Evolutionary conservation across 2,888 invertebrate genomes (phyloP).

Genomic region (Oegoconia quadripuncta): DNA sequence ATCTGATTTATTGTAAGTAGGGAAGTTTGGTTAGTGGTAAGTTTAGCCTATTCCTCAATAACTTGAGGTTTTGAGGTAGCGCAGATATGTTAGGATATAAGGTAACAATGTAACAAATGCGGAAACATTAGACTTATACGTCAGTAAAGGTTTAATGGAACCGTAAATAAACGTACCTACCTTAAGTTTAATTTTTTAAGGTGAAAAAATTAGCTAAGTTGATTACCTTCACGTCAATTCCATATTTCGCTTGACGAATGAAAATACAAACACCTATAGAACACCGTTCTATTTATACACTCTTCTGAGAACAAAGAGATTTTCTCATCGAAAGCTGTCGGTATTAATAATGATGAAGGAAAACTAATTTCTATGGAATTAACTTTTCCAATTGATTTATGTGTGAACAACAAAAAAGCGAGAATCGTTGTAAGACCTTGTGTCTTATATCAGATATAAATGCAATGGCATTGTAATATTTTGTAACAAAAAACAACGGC

Average conservation of each 20-base stretch:
- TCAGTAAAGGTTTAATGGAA: no score
- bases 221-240: background rate
- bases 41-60: no score
- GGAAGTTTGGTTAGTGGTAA: no score
- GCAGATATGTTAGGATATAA: no score
- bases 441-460: no score
- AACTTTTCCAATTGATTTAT: slow-evolving; percentile 33
- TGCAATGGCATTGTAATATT: background rate
- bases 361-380: slow-evolving; percentile 37
- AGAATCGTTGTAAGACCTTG: slow-evolving; percentile 29
- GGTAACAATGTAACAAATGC: no score
- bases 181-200: no score
- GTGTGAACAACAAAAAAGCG: slow-evolving; percentile 27
- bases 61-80: no score
- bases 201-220: background rate
- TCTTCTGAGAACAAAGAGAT: slow-evolving; percentile 29
- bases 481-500: background rate
- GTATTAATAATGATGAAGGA: slow-evolving; percentile 35
- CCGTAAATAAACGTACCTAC: no score
- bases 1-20: no score
- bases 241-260: background rate
- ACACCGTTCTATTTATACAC: slow-evolving; percentile 31
- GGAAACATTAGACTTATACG: no score
- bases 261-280: slow-evolving; percentile 9
- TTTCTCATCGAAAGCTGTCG: slow-evolving; percentile 38